Evolutionary conservation across 2,888 invertebrate species (phyloP).

Genomic region (Torymus auratus): DNA sequence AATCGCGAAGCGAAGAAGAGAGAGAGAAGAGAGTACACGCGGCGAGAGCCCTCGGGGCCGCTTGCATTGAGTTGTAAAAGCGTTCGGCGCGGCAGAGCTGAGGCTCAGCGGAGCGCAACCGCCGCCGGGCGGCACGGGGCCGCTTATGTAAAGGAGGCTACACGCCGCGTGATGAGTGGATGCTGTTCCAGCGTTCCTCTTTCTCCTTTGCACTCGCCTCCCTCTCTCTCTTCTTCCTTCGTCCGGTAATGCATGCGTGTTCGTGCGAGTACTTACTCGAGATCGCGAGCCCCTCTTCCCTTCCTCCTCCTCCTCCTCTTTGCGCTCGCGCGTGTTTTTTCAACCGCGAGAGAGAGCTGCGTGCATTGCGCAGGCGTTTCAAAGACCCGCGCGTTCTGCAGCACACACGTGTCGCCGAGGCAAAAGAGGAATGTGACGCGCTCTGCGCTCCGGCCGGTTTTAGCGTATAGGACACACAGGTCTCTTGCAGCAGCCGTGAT

Average conservation of each 20-base stretch:
- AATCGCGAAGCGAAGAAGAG: constrained; percentile 40
- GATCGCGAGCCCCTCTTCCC: not conserved
- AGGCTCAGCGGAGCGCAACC: constrained; percentile 49
- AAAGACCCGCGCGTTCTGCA: not conserved
- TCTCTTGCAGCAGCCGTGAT: constrained; percentile 12
- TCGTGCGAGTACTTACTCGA: constrained; percentile 52
- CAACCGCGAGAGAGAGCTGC: not conserved
- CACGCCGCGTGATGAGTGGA: constrained; percentile 77
- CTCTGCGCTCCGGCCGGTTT: not conserved
- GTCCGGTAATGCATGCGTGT: constrained; percentile 52
- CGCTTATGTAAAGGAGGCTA: constrained; percentile 76
- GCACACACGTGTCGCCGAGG: too few relatives aligned
- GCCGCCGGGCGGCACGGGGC: constrained; percentile 67
- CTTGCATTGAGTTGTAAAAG: constrained; percentile 77
- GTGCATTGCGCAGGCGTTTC: not conserved
- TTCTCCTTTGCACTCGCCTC: constrained; percentile 70
- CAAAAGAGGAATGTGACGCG: constrained; percentile 30
- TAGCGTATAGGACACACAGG: too few relatives aligned
- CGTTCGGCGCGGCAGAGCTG: constrained; percentile 69
- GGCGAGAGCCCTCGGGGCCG: constrained; percentile 67
- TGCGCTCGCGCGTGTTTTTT: constrained; percentile 3
- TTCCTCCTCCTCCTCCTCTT: constrained; percentile 14
- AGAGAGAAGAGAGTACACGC: constrained; percentile 61
- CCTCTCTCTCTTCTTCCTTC: constrained; percentile 28
- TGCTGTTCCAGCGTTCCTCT: constrained; percentile 75